A percentile compares a stretch with the other conserved stretches of the same genome.
Evolutionary conservation across 2,888 invertebrate genomes (phyloP).

Genomic region (Drosophila subsilvestris): DNA sequence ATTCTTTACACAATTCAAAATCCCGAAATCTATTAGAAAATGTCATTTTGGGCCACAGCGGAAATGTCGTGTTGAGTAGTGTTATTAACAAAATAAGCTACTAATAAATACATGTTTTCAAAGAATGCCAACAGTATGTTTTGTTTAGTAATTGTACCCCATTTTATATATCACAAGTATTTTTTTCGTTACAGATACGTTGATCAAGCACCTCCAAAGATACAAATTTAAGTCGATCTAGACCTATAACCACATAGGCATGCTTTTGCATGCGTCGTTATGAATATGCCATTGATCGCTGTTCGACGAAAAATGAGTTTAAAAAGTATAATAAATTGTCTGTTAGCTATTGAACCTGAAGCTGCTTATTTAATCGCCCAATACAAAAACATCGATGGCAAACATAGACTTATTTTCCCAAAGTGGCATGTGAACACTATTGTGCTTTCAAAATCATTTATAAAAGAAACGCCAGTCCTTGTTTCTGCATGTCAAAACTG

Average conservation of each 20-base stretch:
- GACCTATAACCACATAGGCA: background rate
- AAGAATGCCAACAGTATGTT: too few species aligned
- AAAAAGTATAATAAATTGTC: slow-evolving; percentile 26
- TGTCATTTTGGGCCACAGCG: too few species aligned
- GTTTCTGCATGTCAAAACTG: background rate
- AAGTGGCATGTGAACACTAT: background rate
- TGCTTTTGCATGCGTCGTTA: slow-evolving; percentile 45
- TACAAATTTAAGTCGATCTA: background rate
- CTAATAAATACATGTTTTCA: too few species aligned
- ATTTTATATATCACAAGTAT: too few species aligned
- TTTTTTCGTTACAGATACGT: slow-evolving; percentile 2
- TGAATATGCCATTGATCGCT: slow-evolving; percentile 62
- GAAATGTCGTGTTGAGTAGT: too few species aligned
- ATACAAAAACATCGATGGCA: background rate
- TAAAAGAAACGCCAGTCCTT: background rate
- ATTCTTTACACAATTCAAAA: too few species aligned
- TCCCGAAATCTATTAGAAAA: too few species aligned
- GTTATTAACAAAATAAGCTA: too few species aligned
- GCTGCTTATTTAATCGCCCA: slow-evolving; percentile 8
- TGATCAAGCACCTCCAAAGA: background rate
- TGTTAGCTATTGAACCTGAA: slow-evolving; percentile 14
- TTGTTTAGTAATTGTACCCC: too few species aligned
- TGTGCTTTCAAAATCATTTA: background rate
- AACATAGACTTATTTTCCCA: background rate
- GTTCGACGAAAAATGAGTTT: slow-evolving; percentile 59